These are phyloP conservation scores for Drosophila navojoa DNA, from an alignment of 1,140 invertebrate species.

Conservation along the genomic window DNA sequence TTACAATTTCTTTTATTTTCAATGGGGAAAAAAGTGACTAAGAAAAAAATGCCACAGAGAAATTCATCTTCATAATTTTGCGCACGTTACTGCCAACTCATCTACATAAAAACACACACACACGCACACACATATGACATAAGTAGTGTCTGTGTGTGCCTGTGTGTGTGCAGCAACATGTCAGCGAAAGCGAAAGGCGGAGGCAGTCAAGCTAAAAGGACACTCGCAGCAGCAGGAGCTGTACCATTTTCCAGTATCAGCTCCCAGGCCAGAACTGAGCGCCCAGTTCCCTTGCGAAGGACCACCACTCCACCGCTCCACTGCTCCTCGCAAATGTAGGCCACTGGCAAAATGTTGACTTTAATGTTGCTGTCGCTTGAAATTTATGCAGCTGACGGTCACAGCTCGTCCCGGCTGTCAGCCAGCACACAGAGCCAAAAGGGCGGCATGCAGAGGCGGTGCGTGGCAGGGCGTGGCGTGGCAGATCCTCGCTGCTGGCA, in stretches of 20 bases:
- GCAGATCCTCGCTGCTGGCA: conserved; percentile 1
- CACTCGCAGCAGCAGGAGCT: conserved; percentile 33
- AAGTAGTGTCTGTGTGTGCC: conserved; percentile 17
- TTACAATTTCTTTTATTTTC: conserved; percentile 3
- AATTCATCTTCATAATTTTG: conserved; percentile 81
- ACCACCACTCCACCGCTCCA: background rate
- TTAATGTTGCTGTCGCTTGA: conserved; percentile 76
- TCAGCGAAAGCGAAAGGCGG: conserved; percentile 75
- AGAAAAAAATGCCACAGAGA: conserved; percentile 59
- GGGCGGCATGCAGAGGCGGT: background rate
- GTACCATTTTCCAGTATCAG: conserved; percentile 11
- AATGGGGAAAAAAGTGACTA: conserved; percentile 3
- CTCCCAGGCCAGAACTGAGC: conserved; percentile 1
- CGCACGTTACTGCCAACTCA: conserved; percentile 76
- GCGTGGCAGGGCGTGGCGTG: background rate
- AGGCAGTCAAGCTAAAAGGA: conserved; percentile 64
- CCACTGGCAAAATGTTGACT: conserved; percentile 79
- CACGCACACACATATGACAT: conserved; percentile 12
- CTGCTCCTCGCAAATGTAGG: conserved; percentile 55
- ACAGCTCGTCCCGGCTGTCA: conserved; percentile 36
- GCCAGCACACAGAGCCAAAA: background rate
- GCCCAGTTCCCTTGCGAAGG: too few relatives aligned
- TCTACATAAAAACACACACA: conserved; percentile 61
- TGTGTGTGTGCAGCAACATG: conserved; percentile 71
- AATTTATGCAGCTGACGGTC: conserved; percentile 79